phyloP scores from a whole-genome alignment of 92 coral and sea anemone species.

The Meandrina meandrites region DNA sequence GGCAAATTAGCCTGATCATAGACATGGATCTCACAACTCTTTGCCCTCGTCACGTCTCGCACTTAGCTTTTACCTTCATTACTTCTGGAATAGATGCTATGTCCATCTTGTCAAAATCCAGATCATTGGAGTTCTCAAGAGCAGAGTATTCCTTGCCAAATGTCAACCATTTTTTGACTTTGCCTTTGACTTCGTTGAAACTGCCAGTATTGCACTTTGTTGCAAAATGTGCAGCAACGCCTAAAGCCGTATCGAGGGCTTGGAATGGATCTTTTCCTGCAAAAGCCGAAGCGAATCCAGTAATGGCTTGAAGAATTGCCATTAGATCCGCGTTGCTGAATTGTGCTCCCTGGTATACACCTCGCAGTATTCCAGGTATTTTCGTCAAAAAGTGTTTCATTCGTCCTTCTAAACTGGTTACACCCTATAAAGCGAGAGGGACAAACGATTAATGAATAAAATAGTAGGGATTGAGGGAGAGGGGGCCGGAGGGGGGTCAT shows the following conservation, averaged over 20 bases:
- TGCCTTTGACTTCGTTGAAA: background rate
- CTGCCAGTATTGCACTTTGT: background rate
- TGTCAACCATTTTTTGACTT: constrained; percentile 2
- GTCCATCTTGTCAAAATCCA: constrained; percentile 19
- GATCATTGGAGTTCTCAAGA: background rate
- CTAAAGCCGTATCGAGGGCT: background rate
- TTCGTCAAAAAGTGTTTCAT: background rate
- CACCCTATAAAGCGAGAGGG: background rate
- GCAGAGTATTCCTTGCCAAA: constrained; percentile 20
- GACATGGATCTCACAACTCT: too few relatives aligned
- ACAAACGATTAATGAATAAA: too few relatives aligned
- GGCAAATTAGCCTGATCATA: too few relatives aligned
- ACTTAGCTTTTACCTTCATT: constrained; percentile 5
- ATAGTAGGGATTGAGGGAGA: too few relatives aligned
- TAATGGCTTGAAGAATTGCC: background rate
- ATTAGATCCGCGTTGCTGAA: background rate
- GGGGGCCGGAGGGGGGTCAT: too few relatives aligned
- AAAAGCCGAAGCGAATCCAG: background rate
- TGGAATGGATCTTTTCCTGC: background rate
- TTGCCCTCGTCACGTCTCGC: too few relatives aligned
- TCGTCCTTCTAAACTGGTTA: background rate
- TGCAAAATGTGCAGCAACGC: background rate
- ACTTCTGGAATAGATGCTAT: constrained; percentile 22
- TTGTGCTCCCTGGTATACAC: background rate
- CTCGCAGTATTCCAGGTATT: background rate